Percentiles rank a stretch among this genome's conserved stretches.
These are phyloP conservation scores for Monodelphis domestica DNA, from an alignment of 2,797 vertebrate species.

Conservation along the genomic window DNA sequence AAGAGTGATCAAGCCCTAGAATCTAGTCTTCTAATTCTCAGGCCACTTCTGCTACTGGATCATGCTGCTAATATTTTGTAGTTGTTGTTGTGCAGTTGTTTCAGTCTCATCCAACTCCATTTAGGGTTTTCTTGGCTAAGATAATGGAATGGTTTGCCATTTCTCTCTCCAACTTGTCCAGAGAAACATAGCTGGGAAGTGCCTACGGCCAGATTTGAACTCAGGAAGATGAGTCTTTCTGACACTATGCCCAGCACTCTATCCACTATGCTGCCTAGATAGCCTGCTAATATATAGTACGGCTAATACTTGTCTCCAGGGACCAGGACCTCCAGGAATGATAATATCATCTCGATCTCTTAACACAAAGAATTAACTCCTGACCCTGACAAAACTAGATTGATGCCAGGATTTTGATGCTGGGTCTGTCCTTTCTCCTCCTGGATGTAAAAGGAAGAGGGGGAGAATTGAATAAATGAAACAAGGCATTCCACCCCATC, in stretches of 20 bases:
- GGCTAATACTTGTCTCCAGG: neutral
- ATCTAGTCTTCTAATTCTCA: neutral
- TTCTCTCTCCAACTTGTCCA: too few relatives aligned
- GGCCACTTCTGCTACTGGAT: neutral
- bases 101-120: too few relatives aligned
- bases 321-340: neutral
- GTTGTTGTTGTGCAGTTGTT: too few relatives aligned
- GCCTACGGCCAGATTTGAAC: too few relatives aligned
- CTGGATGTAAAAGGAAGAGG: neutral
- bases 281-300: neutral
- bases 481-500: neutral
- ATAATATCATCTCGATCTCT: neutral
- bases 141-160: too few relatives aligned
- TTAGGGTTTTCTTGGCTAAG: too few relatives aligned
- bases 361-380: neutral
- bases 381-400: neutral
- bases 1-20: neutral
- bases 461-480: neutral
- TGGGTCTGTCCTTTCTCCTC: neutral
- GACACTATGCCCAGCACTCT: too few relatives aligned
- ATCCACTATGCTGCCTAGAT: too few relatives aligned
- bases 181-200: too few relatives aligned
- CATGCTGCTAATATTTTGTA: too few relatives aligned
- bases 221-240: too few relatives aligned
- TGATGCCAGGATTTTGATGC: neutral